Evolutionary conservation across 2,797 vertebrate species (phyloP).

Genomic region (Sus cebifrons): DNA sequence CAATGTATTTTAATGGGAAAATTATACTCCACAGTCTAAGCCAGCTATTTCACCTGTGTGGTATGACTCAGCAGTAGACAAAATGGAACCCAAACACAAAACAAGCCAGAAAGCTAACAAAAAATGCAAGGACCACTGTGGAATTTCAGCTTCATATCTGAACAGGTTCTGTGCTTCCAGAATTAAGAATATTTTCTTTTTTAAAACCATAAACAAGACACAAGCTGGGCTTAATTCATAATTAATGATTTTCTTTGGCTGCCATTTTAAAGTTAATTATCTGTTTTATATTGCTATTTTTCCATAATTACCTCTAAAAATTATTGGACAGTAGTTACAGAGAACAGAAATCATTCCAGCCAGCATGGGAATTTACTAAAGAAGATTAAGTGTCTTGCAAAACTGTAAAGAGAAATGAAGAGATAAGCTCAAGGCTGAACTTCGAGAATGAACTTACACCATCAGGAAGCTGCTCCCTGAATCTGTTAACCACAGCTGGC

Average conservation of each 20-base stretch:
- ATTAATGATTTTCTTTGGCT: constrained; percentile 3
- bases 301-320: constrained; percentile 35
- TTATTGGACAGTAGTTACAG: neutral
- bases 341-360: neutral
- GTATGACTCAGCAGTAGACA: neutral
- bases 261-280: neutral
- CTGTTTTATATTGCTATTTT: neutral
- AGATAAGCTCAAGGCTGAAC: neutral
- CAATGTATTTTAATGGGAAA: neutral
- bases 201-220: constrained; percentile 17
- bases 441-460: neutral
- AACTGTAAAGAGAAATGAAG: neutral
- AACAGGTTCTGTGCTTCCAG: neutral
- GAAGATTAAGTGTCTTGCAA: neutral
- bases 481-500: neutral
- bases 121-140: neutral
- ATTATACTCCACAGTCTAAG: constrained; percentile 4
- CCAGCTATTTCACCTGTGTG: neutral
- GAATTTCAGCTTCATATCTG: constrained; percentile 1
- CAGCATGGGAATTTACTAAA: neutral
- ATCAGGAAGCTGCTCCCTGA: neutral
- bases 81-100: neutral
- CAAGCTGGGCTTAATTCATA: neutral
- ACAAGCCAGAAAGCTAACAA: neutral
- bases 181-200: neutral